Base-by-base conservation (phyloP, 2,888 invertebrate genomes). In the Protophormia terraenovae region DNA sequence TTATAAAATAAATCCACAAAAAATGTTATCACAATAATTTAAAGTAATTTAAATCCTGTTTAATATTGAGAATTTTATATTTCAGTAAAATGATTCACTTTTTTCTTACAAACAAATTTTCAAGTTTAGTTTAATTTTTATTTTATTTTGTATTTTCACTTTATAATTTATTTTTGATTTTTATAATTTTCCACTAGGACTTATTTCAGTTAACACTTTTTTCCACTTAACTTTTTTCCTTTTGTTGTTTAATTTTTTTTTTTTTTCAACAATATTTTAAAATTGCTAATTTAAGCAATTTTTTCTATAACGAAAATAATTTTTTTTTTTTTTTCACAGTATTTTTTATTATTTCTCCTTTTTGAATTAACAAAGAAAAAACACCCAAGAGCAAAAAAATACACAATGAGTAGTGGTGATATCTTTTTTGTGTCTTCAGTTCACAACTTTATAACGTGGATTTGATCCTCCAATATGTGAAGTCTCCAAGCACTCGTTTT, bases 381-480 rank as follows among this genome's bases (percentile, higher is more conserved):
- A 85, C 78, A 79, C 78, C 82, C 82, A 85, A 82, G 64, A 75
- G 41, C 58, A 73, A 66, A 84, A n/a, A 79, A 82, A 67, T 78
- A 64, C 72, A 77, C 84, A 85, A 67, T 66, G 22, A 83, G 75
- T 64, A 69, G 55, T 67, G 41, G 69, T 64, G 38, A 60, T 66
- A 64, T 35, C n/a, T n/a, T n/a, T 41, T 78, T 62, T 62, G 24
- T 75, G 29, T 64, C 22, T 62, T 62, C 35, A 19, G 14, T 84
- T 84, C 80, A 80, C 80, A 83, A 86, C 72, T 80, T 62, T 71
- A 64, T 78, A 89, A 91, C 90, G 91, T 91, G 91, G 90, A 91
- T 90, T 91, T 91, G 91, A 92, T 91, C 91, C 91, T 91, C 90
- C 92, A 91, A 90, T 89, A 90, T 89, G 89, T 90, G 92, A 92